These are phyloP conservation scores for Struthidea cinerea DNA, from an alignment of 2,113 vertebrate species.

Conservation along the genomic window DNA sequence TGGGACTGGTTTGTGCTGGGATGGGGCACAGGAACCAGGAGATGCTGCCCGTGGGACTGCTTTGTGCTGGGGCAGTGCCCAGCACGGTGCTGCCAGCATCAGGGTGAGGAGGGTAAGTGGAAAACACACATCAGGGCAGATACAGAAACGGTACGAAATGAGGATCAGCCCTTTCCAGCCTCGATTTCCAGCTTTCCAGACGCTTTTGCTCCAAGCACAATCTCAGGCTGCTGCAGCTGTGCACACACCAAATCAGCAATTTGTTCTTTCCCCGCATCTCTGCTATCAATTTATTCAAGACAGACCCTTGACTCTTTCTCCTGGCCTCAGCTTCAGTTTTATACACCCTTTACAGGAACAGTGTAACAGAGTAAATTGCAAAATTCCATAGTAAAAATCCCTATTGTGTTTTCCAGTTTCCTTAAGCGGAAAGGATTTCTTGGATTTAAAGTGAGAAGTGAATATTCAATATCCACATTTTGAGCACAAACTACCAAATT, in stretches of 20 bases:
- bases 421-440: background rate
- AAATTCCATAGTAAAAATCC: background rate
- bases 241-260: background rate
- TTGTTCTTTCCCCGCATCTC: background rate
- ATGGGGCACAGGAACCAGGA: too few relatives aligned
- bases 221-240: background rate
- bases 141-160: accelerated
- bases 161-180: background rate
- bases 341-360: background rate
- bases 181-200: accelerated
- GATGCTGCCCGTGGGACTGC: background rate
- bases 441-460: background rate
- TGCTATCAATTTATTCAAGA: background rate
- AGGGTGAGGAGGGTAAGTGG: too few relatives aligned
- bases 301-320: background rate
- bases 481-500: background rate
- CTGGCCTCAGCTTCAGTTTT: background rate
- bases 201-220: background rate
- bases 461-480: background rate
- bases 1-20: background rate
- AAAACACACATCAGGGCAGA: background rate
- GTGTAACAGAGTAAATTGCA: background rate
- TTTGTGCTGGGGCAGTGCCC: background rate
- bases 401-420: background rate
- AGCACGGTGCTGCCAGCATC: accelerated